phyloP scores from a whole-genome alignment of 1,140 invertebrate species.

The Brachionus rubens region DNA sequence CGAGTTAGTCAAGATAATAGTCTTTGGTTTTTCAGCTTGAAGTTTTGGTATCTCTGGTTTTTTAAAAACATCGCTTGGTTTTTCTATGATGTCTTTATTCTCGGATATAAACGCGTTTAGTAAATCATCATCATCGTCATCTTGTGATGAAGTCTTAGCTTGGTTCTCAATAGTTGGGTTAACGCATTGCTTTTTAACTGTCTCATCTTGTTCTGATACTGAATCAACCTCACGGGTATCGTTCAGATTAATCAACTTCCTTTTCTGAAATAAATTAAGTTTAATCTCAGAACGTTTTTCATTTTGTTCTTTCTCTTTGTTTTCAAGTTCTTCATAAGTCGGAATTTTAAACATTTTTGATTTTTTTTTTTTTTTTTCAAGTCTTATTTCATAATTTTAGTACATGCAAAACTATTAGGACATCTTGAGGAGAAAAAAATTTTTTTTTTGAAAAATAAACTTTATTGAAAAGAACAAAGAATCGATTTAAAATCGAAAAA shows the following conservation, averaged over 20 bases:
- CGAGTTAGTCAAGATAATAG: neutral
- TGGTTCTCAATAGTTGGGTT: neutral
- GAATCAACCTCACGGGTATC: constrained; percentile 3
- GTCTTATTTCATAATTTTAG: too few relatives aligned
- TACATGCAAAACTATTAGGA: too few relatives aligned
- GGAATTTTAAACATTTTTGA: constrained; percentile 46
- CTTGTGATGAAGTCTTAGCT: neutral
- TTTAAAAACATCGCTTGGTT: constrained; percentile 33
- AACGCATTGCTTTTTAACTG: neutral
- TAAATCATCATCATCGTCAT: constrained; percentile 32
- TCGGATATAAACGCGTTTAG: constrained; percentile 13
- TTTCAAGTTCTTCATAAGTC: constrained; percentile 44
- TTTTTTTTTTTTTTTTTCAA: too few relatives aligned
- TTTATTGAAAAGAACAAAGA: constrained; percentile 1
- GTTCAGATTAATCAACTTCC: constrained; percentile 21
- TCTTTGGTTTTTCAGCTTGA: neutral
- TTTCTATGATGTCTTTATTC: constrained; percentile 43
- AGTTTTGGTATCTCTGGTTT: constrained; percentile 18
- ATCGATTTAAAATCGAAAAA: constrained; percentile 39
- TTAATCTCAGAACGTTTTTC: constrained; percentile 14
- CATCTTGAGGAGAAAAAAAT: too few relatives aligned
- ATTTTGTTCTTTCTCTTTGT: constrained; percentile 21
- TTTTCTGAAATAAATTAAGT: constrained; percentile 13
- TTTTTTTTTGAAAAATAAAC: constrained; percentile 9
- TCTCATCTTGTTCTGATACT: neutral